Evolutionary conservation across 1,140 invertebrate genomes (phyloP), one percentile per base, ranked within the genome.

Genomic region (Magallana angulata): DNA sequence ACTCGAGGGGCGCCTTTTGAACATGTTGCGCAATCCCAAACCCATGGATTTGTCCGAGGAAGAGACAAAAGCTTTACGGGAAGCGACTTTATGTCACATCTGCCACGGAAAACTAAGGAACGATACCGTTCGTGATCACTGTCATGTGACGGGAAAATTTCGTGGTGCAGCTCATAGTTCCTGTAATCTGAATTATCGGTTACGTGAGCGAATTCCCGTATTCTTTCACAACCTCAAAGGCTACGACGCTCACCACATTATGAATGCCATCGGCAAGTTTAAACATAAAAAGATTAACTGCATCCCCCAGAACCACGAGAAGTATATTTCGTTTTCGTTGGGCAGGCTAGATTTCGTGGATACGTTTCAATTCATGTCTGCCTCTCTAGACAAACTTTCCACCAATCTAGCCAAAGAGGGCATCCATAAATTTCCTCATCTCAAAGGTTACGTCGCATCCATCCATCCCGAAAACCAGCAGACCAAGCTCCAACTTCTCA

Each of bases 271-370:
- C 24, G 88, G 82, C 6, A 82, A 59, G 5, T 68, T 60, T 6
- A 62, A 86, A 2, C 14, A 82, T 36, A 89, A 89, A 62, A 76
- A 71, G n/a, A 84, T 89, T 1, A 82, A 80, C 4, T 89, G 88
- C 18, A 89, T 86, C 57, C 88, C 85, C 7, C 83, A 86, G 4
- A 86, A 59, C 16, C 18, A 80, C 14, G 87, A 87, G 9, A 68
- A 64, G 14, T 87, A 87, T 8, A 87, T 87, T 14, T 84, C 82
- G 5, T 89, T 58, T 9, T 85, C 57, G 3, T 18, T 60, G 30
- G 68, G 71, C 0, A 24, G 18, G 16, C 14, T 64, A 57, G 87
- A 88, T 14, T 88, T 85, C 24, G 85, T 88, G 7, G 87, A 88
- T 14, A 80, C 59, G 7, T 85, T 85, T 62, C 84, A 88, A 58